Evolutionary conservation across 2,797 vertebrate species (phyloP).

Genomic region (Xiphophorus birchmanni): DNA sequence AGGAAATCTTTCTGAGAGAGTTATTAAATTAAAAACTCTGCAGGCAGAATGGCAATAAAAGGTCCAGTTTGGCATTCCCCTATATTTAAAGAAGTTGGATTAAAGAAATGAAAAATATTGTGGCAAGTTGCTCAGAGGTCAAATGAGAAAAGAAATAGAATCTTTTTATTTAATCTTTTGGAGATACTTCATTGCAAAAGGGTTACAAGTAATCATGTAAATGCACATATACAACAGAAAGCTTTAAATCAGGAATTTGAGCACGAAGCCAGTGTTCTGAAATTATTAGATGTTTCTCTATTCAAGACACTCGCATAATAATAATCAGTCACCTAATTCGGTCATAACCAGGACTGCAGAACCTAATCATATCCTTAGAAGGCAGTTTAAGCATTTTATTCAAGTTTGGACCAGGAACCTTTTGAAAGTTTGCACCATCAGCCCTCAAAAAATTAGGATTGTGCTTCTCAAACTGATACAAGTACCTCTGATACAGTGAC

Average conservation of each 20-base stretch:
- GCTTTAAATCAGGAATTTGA: neutral
- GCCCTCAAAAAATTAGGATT: neutral
- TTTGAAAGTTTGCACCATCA: neutral
- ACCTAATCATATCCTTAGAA: neutral
- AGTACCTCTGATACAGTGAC: neutral
- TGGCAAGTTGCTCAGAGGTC: neutral
- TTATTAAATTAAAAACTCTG: neutral
- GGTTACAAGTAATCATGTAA: neutral
- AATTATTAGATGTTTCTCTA: neutral
- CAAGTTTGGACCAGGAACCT: neutral
- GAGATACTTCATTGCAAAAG: neutral
- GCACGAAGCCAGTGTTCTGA: neutral
- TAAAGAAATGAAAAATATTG: neutral
- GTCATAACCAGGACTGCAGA: neutral
- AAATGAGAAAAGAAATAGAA: neutral
- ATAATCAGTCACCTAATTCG: neutral
- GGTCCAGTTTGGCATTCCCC: neutral
- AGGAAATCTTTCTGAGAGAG: neutral
- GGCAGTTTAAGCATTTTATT: neutral
- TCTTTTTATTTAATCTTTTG: neutral
- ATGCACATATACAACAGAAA: neutral
- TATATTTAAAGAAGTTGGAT: neutral
- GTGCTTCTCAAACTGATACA: neutral
- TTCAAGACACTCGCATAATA: neutral
- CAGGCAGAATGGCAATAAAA: neutral